Evolutionary conservation across 2,113 vertebrate species (phyloP).

Genomic region (Brevimyrus niger): DNA sequence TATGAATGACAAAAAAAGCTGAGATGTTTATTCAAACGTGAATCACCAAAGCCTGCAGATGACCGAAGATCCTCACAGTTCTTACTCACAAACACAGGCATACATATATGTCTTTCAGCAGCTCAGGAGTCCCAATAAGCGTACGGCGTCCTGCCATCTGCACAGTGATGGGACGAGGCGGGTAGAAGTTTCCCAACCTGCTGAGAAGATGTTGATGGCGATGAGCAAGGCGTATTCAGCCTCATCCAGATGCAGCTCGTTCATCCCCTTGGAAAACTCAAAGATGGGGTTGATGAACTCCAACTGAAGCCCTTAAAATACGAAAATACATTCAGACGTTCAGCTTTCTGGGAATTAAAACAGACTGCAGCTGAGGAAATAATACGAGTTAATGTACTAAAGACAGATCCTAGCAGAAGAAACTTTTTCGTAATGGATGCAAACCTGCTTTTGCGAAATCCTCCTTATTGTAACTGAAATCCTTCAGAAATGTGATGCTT

Average conservation of each 20-base stretch:
- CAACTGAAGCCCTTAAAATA: slow-evolving; percentile 76
- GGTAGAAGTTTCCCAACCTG: slow-evolving; percentile 65
- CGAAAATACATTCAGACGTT: background rate
- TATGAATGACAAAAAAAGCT: background rate
- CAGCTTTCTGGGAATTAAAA: background rate
- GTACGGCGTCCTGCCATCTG: background rate
- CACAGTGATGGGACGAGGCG: background rate
- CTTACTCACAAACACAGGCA: background rate
- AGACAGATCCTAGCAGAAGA: background rate
- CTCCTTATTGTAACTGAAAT: slow-evolving; percentile 93
- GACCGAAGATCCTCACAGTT: background rate
- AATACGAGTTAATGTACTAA: background rate
- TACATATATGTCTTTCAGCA: background rate
- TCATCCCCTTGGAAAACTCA: slow-evolving; percentile 97
- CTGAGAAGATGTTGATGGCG: slow-evolving; percentile 96
- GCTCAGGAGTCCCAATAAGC: background rate
- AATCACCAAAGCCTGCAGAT: background rate
- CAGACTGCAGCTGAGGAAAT: slow-evolving; percentile 4
- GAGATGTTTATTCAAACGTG: background rate
- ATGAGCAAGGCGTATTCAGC: slow-evolving; percentile 94
- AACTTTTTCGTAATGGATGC: background rate
- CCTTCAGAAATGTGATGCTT: slow-evolving; percentile 92
- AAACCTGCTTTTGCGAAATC: slow-evolving; percentile 96
- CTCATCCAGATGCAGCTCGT: slow-evolving; percentile 86
- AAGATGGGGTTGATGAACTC: slow-evolving; percentile 99